A percentile compares a stretch with the other conserved stretches of the same genome.
phyloP scores from a whole-genome alignment of 2,113 vertebrate genomes.

The Clinocottus analis region DNA sequence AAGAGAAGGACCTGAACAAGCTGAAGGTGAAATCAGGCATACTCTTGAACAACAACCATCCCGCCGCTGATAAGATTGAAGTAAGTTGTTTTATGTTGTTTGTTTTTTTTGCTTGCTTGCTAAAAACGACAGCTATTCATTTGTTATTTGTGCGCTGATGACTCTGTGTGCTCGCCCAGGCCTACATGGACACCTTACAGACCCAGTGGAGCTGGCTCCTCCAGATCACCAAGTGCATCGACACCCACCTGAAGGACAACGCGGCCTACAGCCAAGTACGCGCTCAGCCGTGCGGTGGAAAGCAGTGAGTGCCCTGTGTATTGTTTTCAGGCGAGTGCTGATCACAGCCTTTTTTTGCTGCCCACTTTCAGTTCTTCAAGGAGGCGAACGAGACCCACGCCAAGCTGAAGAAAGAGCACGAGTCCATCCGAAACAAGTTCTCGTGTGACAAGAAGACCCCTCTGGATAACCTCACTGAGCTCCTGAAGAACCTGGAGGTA shows the following conservation, averaged over 20 bases:
- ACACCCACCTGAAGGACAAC: constrained; percentile 96
- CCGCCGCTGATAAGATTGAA: constrained; percentile 95
- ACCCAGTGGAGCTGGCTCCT: constrained; percentile 99
- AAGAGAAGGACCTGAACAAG: constrained; percentile 97
- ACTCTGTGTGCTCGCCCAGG: constrained; percentile 72
- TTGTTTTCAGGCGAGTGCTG: neutral
- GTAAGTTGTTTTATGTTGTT: constrained; percentile 71
- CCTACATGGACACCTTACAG: constrained; percentile 97
- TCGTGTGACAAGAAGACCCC: constrained; percentile 90
- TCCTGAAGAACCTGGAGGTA: constrained; percentile 95
- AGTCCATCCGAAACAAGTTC: constrained; percentile 89
- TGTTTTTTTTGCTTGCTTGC: neutral
- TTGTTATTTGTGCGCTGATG: constrained; percentile 23
- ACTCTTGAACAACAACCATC: constrained; percentile 90
- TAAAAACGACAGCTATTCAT: neutral
- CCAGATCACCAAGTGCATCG: constrained; percentile 97
- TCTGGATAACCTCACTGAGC: constrained; percentile 86
- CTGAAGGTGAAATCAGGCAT: constrained; percentile 92
- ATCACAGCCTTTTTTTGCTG: neutral
- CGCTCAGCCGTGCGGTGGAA: neutral
- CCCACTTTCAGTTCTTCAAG: constrained; percentile 90
- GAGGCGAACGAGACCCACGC: constrained; percentile 90
- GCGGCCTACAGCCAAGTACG: constrained; percentile 94
- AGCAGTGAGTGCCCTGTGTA: neutral
- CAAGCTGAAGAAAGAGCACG: constrained; percentile 90